phyloP scores from a whole-genome alignment of 2,797 vertebrate species.

The Mionectes olivaceus region DNA sequence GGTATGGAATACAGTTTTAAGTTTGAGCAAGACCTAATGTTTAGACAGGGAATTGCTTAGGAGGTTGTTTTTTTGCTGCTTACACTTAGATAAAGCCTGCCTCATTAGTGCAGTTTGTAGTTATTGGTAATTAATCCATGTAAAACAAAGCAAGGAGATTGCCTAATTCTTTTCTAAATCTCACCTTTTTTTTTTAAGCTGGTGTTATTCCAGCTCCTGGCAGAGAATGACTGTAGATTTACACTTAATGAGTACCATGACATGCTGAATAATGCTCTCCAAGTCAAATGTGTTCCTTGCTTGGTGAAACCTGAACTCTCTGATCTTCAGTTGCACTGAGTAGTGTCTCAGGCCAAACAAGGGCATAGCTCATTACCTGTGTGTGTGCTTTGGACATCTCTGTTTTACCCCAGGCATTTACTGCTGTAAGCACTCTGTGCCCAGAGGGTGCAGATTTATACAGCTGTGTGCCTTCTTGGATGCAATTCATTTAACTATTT shows the following conservation, averaged over 20 bases:
- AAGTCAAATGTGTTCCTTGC: background rate
- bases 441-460: background rate
- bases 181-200: background rate
- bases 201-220: background rate
- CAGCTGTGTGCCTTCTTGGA: background rate
- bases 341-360: background rate
- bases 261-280: background rate
- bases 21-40: constrained; percentile 37
- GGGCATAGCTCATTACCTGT: background rate
- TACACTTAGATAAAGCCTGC: background rate
- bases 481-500: background rate
- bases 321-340: background rate
- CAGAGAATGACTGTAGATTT: background rate
- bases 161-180: background rate
- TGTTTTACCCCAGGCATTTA: background rate
- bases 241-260: background rate
- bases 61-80: background rate
- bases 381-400: background rate
- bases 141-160: constrained; percentile 14
- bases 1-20: constrained; percentile 27
- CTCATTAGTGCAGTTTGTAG: constrained; percentile 27
- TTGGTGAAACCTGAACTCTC: background rate
- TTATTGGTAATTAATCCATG: constrained; percentile 38
- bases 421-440: background rate
- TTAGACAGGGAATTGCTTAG: constrained; percentile 18